Evolutionary conservation across 2,888 invertebrate species (phyloP).

Genomic region (Pollenia labialis): DNA sequence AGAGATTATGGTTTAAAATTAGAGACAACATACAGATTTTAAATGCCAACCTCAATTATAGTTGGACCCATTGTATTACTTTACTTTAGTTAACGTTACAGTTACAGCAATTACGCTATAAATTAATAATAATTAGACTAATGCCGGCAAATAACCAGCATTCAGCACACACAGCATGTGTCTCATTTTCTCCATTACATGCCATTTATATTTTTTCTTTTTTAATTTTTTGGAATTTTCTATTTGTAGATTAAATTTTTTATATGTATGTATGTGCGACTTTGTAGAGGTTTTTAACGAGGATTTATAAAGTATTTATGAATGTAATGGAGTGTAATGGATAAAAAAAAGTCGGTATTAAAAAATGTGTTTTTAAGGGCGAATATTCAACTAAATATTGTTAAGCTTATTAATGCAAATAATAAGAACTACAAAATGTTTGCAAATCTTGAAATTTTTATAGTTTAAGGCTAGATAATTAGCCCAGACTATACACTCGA

Average conservation of each 20-base stretch:
- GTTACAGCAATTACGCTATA: constrained; percentile 69
- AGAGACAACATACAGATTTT: constrained; percentile 70
- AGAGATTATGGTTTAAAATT: constrained; percentile 73
- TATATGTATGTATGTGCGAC: neutral
- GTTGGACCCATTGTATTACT: constrained; percentile 56
- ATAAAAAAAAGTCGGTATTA: neutral
- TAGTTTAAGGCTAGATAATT: no score
- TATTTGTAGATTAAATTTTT: constrained; percentile 44
- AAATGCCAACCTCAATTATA: constrained; percentile 72
- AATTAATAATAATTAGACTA: constrained; percentile 73
- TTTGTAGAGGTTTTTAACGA: constrained; percentile 58
- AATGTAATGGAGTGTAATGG: constrained; percentile 31
- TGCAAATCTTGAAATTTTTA: no score
- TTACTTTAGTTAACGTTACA: constrained; percentile 33
- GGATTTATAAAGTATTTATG: constrained; percentile 70
- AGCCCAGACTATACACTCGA: no score
- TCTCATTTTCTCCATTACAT: constrained; percentile 47
- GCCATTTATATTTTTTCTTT: neutral
- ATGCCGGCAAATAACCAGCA: constrained; percentile 59
- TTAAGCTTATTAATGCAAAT: no score
- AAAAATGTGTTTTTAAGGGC: neutral
- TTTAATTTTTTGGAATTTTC: constrained; percentile 10
- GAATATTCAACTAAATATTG: no score
- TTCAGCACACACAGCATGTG: constrained; percentile 54
- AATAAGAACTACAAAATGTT: no score